Evolutionary conservation across 2,888 invertebrate genomes (phyloP).

Genomic region (Habroteleia sp.): DNA sequence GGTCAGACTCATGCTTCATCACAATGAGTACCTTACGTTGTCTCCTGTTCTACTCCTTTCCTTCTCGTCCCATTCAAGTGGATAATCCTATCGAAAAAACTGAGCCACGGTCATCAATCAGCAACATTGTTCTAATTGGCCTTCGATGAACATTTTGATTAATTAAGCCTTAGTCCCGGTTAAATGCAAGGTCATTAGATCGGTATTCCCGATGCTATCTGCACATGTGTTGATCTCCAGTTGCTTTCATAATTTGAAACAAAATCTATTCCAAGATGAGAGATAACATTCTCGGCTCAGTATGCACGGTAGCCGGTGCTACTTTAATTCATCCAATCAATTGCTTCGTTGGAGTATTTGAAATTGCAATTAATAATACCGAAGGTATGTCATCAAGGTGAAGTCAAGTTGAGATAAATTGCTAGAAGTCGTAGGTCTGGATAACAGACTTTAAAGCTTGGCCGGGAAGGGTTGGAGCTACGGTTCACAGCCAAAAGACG

Average conservation of each 20-base stretch:
- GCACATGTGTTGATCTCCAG: not conserved
- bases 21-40: constrained; percentile 66
- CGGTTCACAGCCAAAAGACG: constrained; percentile 23
- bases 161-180: constrained; percentile 1
- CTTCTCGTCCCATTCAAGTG: constrained; percentile 55
- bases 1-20: constrained; percentile 80
- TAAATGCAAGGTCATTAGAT: constrained; percentile 8
- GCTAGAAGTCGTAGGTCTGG: not conserved
- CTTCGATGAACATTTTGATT: constrained; percentile 10
- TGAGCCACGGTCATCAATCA: constrained; percentile 19
- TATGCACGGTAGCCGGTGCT: constrained; percentile 6
- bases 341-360: not conserved
- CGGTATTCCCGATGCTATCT: constrained; percentile 3
- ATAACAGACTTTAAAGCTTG: constrained; percentile 8
- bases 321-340: not conserved
- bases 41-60: constrained; percentile 41
- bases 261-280: constrained; percentile 3
- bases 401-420: too few relatives aligned
- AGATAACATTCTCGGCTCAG: not conserved
- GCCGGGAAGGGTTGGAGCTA: constrained; percentile 3
- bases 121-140: constrained; percentile 16
- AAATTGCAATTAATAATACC: constrained; percentile 4
- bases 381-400: not conserved
- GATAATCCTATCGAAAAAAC: constrained; percentile 30
- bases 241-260: constrained; percentile 13